Percentiles rank a stretch among this genome's conserved stretches.
These are phyloP conservation scores for Agriotes lineatus DNA, from an alignment of 2,888 invertebrate species.

Conservation along the genomic window DNA sequence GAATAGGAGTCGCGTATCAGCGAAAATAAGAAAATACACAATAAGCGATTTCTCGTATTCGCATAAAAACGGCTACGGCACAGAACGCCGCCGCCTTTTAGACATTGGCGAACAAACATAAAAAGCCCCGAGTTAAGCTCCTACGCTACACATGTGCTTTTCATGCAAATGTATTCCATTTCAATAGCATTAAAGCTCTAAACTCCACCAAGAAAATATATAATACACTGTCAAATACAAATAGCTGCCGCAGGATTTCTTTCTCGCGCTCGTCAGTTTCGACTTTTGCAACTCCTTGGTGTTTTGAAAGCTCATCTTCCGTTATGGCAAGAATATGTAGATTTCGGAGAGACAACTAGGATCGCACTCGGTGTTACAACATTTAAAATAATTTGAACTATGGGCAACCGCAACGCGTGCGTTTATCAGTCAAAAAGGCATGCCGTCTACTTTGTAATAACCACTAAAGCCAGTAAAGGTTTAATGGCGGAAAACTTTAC, in stretches of 20 bases:
- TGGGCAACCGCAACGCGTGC: no score
- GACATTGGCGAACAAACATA: conserved; percentile 67
- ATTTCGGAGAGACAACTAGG: no score
- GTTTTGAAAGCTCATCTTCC: no score
- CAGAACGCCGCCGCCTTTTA: conserved; percentile 53
- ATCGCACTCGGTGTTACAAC: no score
- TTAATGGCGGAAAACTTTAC: no score
- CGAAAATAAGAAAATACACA: conserved; percentile 42
- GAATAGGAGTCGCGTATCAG: conserved; percentile 34
- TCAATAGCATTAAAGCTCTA: conserved; percentile 57
- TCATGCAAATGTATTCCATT: conserved; percentile 57
- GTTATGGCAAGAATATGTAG: no score
- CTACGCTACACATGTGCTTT: conserved; percentile 55
- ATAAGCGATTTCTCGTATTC: conserved; percentile 42
- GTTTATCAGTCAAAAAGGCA: no score
- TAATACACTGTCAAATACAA: conserved; percentile 54
- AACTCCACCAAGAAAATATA: conserved; percentile 52
- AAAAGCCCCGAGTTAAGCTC: conserved; percentile 64
- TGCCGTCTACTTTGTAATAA: no score
- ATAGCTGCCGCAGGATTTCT: conserved; percentile 9
- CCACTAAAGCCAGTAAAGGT: no score
- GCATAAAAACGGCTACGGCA: conserved; percentile 31
- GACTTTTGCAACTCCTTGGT: neutral
- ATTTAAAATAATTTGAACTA: no score
- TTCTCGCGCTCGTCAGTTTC: conserved; percentile 2